These are phyloP conservation scores for Aphelenchoides avenae DNA, from an alignment of 1,140 invertebrate species.

Conservation along the genomic window DNA sequence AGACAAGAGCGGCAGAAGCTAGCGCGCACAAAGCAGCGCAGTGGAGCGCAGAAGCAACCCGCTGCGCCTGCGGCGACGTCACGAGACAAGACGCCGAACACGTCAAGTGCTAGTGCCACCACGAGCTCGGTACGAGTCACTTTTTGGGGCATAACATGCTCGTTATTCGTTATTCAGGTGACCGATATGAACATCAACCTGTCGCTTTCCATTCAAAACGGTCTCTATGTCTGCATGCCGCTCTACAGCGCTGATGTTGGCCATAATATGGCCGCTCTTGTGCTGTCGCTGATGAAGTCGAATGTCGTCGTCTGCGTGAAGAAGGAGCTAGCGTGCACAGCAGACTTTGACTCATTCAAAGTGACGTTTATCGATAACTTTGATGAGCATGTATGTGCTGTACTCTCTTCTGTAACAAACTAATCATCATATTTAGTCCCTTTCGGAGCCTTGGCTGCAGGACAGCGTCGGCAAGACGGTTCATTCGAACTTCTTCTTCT, in stretches of 20 bases:
- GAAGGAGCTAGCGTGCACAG: conserved; percentile 53
- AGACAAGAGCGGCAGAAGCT: conserved; percentile 45
- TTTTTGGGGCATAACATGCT: no score
- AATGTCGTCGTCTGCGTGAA: conserved; percentile 50
- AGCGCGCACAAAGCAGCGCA: conserved; percentile 11
- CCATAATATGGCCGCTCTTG: conserved; percentile 50
- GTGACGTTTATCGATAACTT: conserved; percentile 55
- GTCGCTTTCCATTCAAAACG: conserved; percentile 50
- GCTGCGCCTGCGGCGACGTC: no score
- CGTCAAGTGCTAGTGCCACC: conserved; percentile 1
- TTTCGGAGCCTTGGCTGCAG: conserved; percentile 45
- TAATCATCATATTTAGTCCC: conserved; percentile 26
- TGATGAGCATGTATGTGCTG: conserved; percentile 41
- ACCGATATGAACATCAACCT: conserved; percentile 53
- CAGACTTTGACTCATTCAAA: conserved; percentile 52
- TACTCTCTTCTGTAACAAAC: conserved; percentile 3
- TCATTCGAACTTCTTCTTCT: conserved; percentile 54
- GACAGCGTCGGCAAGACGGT: conserved; percentile 23
- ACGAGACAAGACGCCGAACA: no score
- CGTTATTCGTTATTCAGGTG: conserved; percentile 21
- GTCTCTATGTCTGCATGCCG: conserved; percentile 57
- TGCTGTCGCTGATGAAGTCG: conserved; percentile 45
- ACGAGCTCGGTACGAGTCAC: not conserved
- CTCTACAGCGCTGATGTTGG: conserved; percentile 43
- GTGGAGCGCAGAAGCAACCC: no score